Evolutionary conservation across 2,113 vertebrate genomes (phyloP).

Genomic region (Leucopsar rothschildi): DNA sequence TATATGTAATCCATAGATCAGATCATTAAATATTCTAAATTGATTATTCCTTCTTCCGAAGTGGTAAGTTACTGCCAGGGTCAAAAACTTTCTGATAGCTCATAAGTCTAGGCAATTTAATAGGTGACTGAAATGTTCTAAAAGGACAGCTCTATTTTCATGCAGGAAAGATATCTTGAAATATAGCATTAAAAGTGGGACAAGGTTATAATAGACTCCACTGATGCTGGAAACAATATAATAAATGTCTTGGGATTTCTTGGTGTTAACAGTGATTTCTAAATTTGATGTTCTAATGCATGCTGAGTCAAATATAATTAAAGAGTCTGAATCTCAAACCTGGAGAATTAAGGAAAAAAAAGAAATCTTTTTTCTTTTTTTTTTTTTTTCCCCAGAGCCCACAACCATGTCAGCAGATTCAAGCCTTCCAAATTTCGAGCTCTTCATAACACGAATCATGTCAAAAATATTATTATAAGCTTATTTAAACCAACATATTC

Average conservation of each 20-base stretch:
- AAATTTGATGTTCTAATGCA: not conserved
- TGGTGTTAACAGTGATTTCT: not conserved
- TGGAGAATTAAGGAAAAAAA: not conserved
- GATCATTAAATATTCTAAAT: not conserved
- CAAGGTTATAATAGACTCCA: not conserved
- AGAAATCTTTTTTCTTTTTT: no score
- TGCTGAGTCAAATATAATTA: not conserved
- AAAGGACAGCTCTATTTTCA: not conserved
- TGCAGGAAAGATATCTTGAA: not conserved
- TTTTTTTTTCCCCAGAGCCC: fast-evolving
- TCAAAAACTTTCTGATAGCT: not conserved
- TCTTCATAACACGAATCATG: not conserved
- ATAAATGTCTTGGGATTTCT: not conserved
- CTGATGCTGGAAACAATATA: not conserved
- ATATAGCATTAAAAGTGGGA: not conserved
- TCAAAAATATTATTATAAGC: not conserved
- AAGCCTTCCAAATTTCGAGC: not conserved
- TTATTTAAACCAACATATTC: not conserved
- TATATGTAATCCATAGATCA: not conserved
- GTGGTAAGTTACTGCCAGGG: not conserved
- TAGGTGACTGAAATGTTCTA: not conserved
- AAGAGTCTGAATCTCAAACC: not conserved
- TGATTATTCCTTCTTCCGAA: not conserved
- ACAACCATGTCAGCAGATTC: not conserved
- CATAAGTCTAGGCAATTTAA: not conserved